Evolutionary conservation across 2,888 invertebrate species (phyloP).

Genomic region (Alcis repandata): DNA sequence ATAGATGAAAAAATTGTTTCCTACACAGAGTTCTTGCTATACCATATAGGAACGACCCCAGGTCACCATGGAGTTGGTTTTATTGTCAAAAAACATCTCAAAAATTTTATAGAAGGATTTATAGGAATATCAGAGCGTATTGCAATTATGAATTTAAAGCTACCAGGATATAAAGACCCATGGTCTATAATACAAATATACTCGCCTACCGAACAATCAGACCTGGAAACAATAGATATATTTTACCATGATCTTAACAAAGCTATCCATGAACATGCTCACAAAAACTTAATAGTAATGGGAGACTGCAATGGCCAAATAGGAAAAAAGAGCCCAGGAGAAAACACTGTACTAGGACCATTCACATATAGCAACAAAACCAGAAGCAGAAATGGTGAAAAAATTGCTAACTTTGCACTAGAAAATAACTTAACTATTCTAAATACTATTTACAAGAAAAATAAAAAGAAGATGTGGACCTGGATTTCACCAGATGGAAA

Average conservation of each 20-base stretch:
- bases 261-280: slow-evolving; percentile 37
- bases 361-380: slow-evolving; percentile 32
- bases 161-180: too few species aligned
- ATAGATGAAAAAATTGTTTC: too few species aligned
- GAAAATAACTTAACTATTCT: slow-evolving; percentile 31
- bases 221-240: background rate
- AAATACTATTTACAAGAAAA: background rate
- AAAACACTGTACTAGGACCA: slow-evolving; percentile 32
- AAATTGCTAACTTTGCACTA: slow-evolving; percentile 39
- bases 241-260: slow-evolving; percentile 46
- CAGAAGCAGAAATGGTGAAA: slow-evolving; percentile 48
- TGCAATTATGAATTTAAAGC: too few species aligned
- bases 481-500: background rate
- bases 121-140: too few species aligned
- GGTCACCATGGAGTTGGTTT: too few species aligned
- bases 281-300: slow-evolving; percentile 48
- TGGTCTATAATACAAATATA: too few species aligned
- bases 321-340: slow-evolving; percentile 41
- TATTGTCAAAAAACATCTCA: too few species aligned
- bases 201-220: too few species aligned
- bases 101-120: too few species aligned
- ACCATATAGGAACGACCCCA: too few species aligned
- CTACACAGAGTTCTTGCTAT: too few species aligned
- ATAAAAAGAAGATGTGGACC: slow-evolving; percentile 2
- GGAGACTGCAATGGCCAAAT: slow-evolving; percentile 42